Evolutionary conservation across 2,888 invertebrate genomes (phyloP), one percentile per base, ranked within the genome.

Genomic region (Spodoptera picta): DNA sequence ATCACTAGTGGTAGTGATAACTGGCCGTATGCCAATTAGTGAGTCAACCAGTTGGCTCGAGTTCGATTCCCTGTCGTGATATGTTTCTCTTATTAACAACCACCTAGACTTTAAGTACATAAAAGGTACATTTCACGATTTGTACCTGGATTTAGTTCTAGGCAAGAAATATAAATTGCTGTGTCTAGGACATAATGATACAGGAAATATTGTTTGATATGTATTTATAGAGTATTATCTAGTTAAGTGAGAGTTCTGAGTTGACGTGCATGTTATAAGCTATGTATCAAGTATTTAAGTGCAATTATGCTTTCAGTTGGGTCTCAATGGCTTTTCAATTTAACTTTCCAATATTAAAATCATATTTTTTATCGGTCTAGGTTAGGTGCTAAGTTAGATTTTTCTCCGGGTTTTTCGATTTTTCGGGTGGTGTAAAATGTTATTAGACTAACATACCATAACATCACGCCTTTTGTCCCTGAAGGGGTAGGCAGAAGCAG

Each of bases 21-120:
- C 83, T 83, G 84, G 83, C 74, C 65, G 66, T 77, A 68, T 77
- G 83, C 84, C 83, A 85, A 85, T 84, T 83, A 85, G 83, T 73
- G 73, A 77, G 76, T 71, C 66, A 73, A 79, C 80, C 75, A 77
- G 79, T 79, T 76, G 71, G 78, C 69, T 72, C 75, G 65, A 77
- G 71, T 83, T 81, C 80, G 78, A 73, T 73, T 79, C 80, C 73
- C 60, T 65, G 82, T 55, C 64, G 75, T 73, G 77, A 75, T 71
- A 71, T 73, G 81, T 75, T 80, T 80, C 79, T 80, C 78, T 75
- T 70, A 79, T 79, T 80, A 79, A 73, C 67, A 62, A 60, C 49
- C 41, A 52, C 47, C 44, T 48, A 56, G 45, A 56, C 45, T 48
- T 19, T 46, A 56, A 36, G 9, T 56, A 60, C 51, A 43, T 66